Conservation (phyloP, 2,888 invertebrate species). For the Drosophila koepferae region DNA sequence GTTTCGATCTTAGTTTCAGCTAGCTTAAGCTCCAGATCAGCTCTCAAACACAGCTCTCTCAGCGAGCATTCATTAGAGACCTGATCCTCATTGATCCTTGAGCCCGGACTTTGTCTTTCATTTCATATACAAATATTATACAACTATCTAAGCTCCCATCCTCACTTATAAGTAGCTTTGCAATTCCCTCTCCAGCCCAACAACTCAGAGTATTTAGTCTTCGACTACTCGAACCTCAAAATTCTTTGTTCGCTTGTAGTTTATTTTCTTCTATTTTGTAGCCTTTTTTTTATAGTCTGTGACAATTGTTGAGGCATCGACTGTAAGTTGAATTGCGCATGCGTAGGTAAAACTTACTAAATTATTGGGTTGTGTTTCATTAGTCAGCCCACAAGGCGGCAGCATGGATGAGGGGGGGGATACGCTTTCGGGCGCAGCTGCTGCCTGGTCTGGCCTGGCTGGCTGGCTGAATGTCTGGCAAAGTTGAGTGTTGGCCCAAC, state of each 20-base stretch:
- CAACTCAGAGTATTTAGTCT: slow-evolving; percentile 13
- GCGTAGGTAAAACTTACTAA: slow-evolving; percentile 78
- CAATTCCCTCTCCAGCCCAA: neutral
- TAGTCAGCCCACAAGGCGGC: slow-evolving; percentile 67
- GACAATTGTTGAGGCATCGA: slow-evolving; percentile 59
- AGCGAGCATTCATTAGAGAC: too few relatives aligned
- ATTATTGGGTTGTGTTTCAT: slow-evolving; percentile 78
- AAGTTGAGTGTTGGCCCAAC: slow-evolving; percentile 41
- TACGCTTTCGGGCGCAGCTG: slow-evolving; percentile 27
- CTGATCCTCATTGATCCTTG: neutral
- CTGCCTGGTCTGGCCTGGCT: slow-evolving; percentile 21
- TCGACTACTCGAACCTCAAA: slow-evolving; percentile 3
- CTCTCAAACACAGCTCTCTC: neutral
- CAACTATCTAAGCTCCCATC: neutral
- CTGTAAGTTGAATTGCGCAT: slow-evolving; percentile 70
- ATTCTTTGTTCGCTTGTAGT: slow-evolving; percentile 8
- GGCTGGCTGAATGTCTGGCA: slow-evolving; percentile 12
- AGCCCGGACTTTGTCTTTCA: neutral
- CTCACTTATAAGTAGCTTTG: neutral
- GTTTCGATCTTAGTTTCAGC: neutral
- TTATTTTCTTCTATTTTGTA: neutral
- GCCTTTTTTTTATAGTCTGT: slow-evolving; percentile 28
- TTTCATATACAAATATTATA: neutral
- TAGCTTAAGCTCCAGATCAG: neutral
- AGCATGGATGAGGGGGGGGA: slow-evolving; percentile 11